Evolutionary conservation across 1,140 invertebrate species (phyloP), one percentile per base, ranked within the genome.

Genomic region (Lethocerus indicus): DNA sequence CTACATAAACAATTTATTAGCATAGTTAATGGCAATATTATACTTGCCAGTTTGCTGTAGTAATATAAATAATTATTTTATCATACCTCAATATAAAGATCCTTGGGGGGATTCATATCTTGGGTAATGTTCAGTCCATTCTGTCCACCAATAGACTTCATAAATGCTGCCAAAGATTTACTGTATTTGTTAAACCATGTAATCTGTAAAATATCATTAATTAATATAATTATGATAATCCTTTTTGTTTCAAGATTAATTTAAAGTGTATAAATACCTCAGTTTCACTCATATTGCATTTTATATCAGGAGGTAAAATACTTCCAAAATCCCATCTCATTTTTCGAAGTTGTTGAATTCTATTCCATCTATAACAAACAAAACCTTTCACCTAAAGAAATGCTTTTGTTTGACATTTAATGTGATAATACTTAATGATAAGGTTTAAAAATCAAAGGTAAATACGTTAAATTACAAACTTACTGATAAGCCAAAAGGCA

Each of bases 271-370:
- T 23, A 50, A 36, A 52, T 57, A 74, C 69, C 69, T 96, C 92
- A 3, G 79, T 72, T 59, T 83, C 77, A 54, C 83, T 81, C 16
- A 96, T 66, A 55, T 86, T 79, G 26, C 75, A 69, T 61, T 81
- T 83, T 0, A 94, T 77, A 62, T 94, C 90, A 0, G 72, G 60
- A 3, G 92, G 91, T 48, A 97, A 63, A 32, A 93, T 80, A 49
- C 85, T 81, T 2, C 92, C 92, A 63, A 95, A 85, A 61, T 93
- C 84, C 92, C 92, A 96, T 43, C 92, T 69, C 62, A 94, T 73
- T 39, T 83, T 75, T 56, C 80, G 74, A 18, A 96, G 75, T 58
- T 79, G 75, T 53, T 74, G 72, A 61, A 94, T 68, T 56, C 93
- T 71, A 58, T 87, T 83, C 61, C 87, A 74, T 42, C 73, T 76